Percentiles rank a stretch among this genome's conserved stretches.
Conservation (phyloP, 2,888 invertebrate species). For the Caenorhabditis becei region DNA sequence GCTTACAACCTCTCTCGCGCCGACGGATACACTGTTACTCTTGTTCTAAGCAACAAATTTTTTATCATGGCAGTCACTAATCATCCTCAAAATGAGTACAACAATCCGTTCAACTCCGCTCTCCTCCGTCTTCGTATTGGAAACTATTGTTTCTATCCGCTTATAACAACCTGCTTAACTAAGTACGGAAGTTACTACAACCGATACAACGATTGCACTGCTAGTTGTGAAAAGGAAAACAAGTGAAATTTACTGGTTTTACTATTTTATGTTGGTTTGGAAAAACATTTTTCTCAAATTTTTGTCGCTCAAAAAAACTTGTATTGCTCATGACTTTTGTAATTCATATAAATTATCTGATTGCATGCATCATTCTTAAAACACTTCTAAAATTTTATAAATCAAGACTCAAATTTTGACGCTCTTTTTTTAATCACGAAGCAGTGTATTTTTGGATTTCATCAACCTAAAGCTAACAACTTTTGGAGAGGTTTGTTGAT, state of each 20-base stretch:
- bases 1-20: background rate
- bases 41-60: background rate
- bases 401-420: too few relatives aligned
- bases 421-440: too few relatives aligned
- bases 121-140: background rate
- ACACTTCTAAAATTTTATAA: too few relatives aligned
- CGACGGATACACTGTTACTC: background rate
- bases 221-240: background rate
- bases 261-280: background rate
- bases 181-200: constrained; percentile 3
- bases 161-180: background rate
- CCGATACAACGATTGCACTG: background rate
- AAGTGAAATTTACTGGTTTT: background rate
- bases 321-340: too few relatives aligned
- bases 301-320: too few relatives aligned
- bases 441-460: too few relatives aligned
- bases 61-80: constrained; percentile 9
- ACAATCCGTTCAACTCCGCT: constrained; percentile 2
- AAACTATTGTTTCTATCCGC: constrained; percentile 1
- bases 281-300: too few relatives aligned
- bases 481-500: too few relatives aligned
- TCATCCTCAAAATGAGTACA: background rate
- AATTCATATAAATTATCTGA: too few relatives aligned
- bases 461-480: too few relatives aligned
- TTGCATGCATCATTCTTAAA: too few relatives aligned